A percentile compares a stretch with the other conserved stretches of the same genome.
These are phyloP conservation scores for Scrobipalpa costella DNA, from an alignment of 2,888 invertebrate genomes.

Conservation along the genomic window DNA sequence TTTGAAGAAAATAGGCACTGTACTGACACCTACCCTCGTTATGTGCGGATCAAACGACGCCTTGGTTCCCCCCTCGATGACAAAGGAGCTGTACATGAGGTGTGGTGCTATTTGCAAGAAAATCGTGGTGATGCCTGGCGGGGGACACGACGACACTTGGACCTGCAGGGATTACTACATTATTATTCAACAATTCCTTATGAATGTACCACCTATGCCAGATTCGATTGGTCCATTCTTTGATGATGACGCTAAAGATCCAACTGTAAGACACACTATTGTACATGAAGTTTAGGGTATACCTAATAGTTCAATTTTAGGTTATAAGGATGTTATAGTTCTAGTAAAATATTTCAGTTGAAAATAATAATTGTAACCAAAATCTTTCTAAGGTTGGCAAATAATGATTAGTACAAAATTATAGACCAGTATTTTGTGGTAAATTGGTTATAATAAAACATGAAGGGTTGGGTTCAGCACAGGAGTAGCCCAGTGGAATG, in stretches of 20 bases:
- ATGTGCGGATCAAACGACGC: slow-evolving; percentile 93
- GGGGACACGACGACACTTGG: slow-evolving; percentile 98
- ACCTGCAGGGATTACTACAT: slow-evolving; percentile 90
- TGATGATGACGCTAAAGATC: slow-evolving; percentile 46
- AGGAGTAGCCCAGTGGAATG: too few species aligned
- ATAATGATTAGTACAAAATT: background rate
- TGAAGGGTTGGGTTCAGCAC: too few species aligned
- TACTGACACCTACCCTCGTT: slow-evolving; percentile 90
- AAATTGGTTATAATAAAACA: background rate
- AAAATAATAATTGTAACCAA: background rate
- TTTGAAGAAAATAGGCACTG: slow-evolving; percentile 85
- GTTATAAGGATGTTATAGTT: background rate
- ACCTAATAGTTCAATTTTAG: slow-evolving; percentile 3
- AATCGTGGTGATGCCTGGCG: slow-evolving; percentile 88
- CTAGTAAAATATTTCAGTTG: background rate
- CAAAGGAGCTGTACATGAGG: slow-evolving; percentile 87
- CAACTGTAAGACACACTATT: slow-evolving; percentile 43
- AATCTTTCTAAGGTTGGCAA: background rate
- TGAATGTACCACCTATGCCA: slow-evolving; percentile 59
- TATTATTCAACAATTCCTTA: slow-evolving; percentile 77
- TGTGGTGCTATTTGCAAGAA: slow-evolving; percentile 90
- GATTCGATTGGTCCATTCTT: slow-evolving; percentile 55
- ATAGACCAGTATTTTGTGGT: background rate
- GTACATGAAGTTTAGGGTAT: slow-evolving; percentile 53
- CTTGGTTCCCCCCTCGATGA: slow-evolving; percentile 95